These are phyloP conservation scores for Ophraella communa DNA, from an alignment of 2,888 invertebrate genomes.

Conservation along the genomic window DNA sequence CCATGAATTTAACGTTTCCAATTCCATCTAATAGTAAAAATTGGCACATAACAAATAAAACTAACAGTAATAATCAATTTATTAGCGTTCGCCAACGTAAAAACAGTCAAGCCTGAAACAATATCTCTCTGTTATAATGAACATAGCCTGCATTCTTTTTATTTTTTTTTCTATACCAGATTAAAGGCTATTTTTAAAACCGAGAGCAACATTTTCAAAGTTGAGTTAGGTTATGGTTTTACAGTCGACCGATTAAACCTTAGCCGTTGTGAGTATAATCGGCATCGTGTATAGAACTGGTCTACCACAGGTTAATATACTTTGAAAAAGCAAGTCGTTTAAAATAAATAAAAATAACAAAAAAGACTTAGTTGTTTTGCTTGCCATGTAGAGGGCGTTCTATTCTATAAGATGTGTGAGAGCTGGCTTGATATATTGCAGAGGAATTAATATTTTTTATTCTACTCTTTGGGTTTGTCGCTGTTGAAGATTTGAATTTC, in stretches of 20 bases:
- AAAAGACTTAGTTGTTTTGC: conserved; percentile 46
- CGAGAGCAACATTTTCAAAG: conserved; percentile 59
- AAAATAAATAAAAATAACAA: conserved; percentile 56
- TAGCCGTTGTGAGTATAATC: conserved; percentile 34
- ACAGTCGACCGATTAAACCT: conserved; percentile 46
- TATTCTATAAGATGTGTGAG: conserved; percentile 43
- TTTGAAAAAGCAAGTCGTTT: conserved; percentile 59
- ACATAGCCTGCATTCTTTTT: conserved; percentile 37
- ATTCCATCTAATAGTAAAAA: conserved; percentile 14
- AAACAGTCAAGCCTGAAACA: conserved; percentile 34
- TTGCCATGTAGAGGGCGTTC: conserved; percentile 51
- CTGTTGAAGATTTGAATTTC: conserved; percentile 27
- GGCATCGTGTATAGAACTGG: conserved; percentile 42
- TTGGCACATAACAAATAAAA: conserved; percentile 23
- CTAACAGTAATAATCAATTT: conserved; percentile 30
- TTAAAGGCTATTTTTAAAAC: conserved; percentile 59
- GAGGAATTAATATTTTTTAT: conserved; percentile 29
- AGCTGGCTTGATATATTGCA: conserved; percentile 44
- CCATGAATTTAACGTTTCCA: background rate
- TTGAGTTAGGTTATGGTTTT: conserved; percentile 60
- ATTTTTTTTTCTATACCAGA: conserved; percentile 49
- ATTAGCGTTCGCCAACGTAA: conserved; percentile 34
- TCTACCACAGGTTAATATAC: conserved; percentile 57
- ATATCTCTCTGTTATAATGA: conserved; percentile 38
- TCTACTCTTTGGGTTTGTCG: conserved; percentile 29